Base-by-base conservation (phyloP, 2,113 vertebrate species). In the Catharus fuscescens region DNA sequence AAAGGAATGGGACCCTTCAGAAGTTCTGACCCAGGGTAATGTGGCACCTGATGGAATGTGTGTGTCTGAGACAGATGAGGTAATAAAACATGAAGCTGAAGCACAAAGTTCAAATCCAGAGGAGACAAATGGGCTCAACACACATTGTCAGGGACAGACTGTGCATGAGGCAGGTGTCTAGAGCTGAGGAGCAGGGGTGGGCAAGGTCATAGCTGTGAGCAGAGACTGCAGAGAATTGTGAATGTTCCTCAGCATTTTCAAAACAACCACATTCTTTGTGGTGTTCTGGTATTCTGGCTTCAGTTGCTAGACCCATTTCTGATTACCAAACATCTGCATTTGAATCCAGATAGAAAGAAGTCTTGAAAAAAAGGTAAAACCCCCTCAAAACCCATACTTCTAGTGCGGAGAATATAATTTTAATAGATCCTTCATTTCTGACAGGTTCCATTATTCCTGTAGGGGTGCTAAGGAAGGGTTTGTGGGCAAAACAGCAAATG, bases 81-180 rank as follows among this genome's bases (percentile, higher is more conserved):
- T 15, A 48, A 61, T 32, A 57, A 78, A 88, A 74, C 1, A 1
- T 18, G 36, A 61, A 53, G 24, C 2, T 80, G 48, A 60, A 61
- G 23, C 2, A 29, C 26, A 10, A 28, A 29, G 42, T 74, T 74
- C 32, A 74, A 70, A 74, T 16, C 18, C 17, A 31, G 52, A 78
- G 59, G 36, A 64, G 28, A 40, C 8, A 78, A 32, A 34, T 9
- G 14, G 29, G 18, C 19, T 47, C 34, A 65, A 15, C 24, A 48
- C 12, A 5, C 5, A 4, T 8, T 16, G 48, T 16, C 32, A 45
- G 8, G 9, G 28, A 21, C 45, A 85, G 48, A 54, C 28, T 6
- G 14, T 2, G 0, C n/a, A 32, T 11, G 34, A 61, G 5, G 18
- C 6, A 26, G 15, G 13, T 18, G 7, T 1, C 25, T 25, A 57